A percentile compares a stretch with the other conserved stretches of the same genome.
Evolutionary conservation across 2,797 vertebrate genomes (phyloP).

Genomic region (Columba guinea): DNA sequence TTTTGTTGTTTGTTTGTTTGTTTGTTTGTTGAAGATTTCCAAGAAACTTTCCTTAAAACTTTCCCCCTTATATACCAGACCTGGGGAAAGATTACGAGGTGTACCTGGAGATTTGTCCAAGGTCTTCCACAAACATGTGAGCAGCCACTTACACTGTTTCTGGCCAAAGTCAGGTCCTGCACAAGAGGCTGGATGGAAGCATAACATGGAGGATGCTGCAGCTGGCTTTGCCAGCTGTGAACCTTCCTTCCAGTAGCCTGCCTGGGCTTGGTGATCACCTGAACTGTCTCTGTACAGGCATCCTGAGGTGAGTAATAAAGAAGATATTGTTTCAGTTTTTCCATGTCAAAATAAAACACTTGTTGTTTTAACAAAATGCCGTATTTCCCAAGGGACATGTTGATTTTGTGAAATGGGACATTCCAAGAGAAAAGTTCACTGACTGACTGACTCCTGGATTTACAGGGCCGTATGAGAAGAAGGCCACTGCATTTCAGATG

Average conservation of each 20-base stretch:
- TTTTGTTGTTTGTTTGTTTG: not conserved
- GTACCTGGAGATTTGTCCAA: not conserved
- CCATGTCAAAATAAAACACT: not conserved
- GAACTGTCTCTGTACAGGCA: not conserved
- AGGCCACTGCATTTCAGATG: not conserved
- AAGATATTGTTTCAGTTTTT: not conserved
- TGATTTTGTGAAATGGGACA: not conserved
- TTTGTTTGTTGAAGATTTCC: not conserved
- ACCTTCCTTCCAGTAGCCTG: not conserved
- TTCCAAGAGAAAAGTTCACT: not conserved
- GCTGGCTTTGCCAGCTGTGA: not conserved
- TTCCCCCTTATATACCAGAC: fast-evolving
- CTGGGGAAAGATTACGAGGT: not conserved
- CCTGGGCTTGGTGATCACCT: not conserved
- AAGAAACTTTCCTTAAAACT: not conserved
- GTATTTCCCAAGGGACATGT: not conserved
- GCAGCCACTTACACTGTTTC: not conserved
- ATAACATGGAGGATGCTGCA: not conserved
- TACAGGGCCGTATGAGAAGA: not conserved
- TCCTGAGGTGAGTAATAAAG: not conserved
- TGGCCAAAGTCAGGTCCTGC: not conserved
- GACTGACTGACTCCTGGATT: not conserved
- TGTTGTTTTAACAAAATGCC: not conserved
- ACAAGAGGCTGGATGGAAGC: not conserved
- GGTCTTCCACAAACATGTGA: not conserved